A percentile compares a stretch with the other conserved stretches of the same genome.
Evolutionary conservation across 2,797 vertebrate species (phyloP).

Genomic region (Etheostoma nigrum): DNA sequence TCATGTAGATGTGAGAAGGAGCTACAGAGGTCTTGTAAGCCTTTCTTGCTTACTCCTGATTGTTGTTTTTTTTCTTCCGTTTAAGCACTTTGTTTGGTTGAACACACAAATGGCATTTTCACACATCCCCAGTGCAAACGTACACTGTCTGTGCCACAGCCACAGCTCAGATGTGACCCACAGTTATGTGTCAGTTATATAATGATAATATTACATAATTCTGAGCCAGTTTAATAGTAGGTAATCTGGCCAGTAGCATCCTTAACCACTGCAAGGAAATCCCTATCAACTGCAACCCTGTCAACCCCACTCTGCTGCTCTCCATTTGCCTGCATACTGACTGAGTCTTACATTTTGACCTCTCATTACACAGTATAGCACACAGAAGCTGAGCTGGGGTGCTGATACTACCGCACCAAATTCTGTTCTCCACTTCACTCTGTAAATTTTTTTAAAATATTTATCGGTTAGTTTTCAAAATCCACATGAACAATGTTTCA

Average conservation of each 20-base stretch:
- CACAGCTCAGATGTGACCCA: conserved; percentile 40
- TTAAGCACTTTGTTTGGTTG: conserved; percentile 14
- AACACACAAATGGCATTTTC: conserved; percentile 19
- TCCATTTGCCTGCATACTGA: conserved; percentile 35
- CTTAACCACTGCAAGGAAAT: conserved; percentile 48
- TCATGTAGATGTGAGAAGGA: background rate
- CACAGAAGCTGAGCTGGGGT: conserved; percentile 22
- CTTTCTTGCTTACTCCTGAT: no score
- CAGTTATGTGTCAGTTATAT: conserved; percentile 46
- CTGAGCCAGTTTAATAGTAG: conserved; percentile 32
- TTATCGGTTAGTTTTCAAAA: no score
- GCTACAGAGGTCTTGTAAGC: no score
- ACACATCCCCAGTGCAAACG: conserved; percentile 10
- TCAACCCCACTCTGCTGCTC: conserved; percentile 20
- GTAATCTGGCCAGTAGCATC: conserved; percentile 27
- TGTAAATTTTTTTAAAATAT: no score
- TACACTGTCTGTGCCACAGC: conserved; percentile 13
- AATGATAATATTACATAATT: conserved; percentile 52
- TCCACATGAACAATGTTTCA: no score
- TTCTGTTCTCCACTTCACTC: no score
- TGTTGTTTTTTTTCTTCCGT: no score
- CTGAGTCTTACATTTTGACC: conserved; percentile 56
- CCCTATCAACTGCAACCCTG: conserved; percentile 46
- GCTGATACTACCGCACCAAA: no score
- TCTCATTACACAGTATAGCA: conserved; percentile 56